Conservation (phyloP, 30 jellyfish, hydroid and myxozoan genomes). For the Hydractinia symbiolongicarpus region DNA sequence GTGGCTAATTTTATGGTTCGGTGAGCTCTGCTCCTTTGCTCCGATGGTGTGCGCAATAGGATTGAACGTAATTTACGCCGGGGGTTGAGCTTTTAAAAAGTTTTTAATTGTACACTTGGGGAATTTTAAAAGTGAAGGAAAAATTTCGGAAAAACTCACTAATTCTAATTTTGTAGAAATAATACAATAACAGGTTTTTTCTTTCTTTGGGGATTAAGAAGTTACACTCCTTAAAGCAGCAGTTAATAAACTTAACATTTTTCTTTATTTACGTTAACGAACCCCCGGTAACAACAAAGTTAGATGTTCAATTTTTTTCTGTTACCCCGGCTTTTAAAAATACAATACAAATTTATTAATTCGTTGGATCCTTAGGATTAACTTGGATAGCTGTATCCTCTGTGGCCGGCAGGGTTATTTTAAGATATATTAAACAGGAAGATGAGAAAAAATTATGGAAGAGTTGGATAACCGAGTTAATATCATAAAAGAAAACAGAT, state of each 20-base stretch:
- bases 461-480: neutral
- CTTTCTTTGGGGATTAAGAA: too few relatives aligned
- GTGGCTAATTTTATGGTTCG: constrained; percentile 21
- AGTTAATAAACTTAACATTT: too few relatives aligned
- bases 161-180: too few relatives aligned
- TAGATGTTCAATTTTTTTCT: too few relatives aligned
- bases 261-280: too few relatives aligned
- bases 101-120: too few relatives aligned
- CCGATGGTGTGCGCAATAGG: constrained; percentile 33
- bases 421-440: constrained; percentile 5
- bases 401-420: neutral
- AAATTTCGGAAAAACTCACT: too few relatives aligned
- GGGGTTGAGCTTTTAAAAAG: neutral
- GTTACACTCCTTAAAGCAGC: too few relatives aligned
- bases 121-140: too few relatives aligned
- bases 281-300: too few relatives aligned
- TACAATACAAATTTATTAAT: neutral
- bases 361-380: neutral
- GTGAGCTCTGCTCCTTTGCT: constrained; percentile 25
- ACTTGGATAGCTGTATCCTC: constrained; percentile 11
- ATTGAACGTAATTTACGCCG: constrained; percentile 3
- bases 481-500: neutral
- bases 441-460: neutral
- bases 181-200: too few relatives aligned
- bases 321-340: neutral